These are phyloP conservation scores for Colostygia pectinataria DNA, from an alignment of 2,888 invertebrate genomes.

Conservation along the genomic window DNA sequence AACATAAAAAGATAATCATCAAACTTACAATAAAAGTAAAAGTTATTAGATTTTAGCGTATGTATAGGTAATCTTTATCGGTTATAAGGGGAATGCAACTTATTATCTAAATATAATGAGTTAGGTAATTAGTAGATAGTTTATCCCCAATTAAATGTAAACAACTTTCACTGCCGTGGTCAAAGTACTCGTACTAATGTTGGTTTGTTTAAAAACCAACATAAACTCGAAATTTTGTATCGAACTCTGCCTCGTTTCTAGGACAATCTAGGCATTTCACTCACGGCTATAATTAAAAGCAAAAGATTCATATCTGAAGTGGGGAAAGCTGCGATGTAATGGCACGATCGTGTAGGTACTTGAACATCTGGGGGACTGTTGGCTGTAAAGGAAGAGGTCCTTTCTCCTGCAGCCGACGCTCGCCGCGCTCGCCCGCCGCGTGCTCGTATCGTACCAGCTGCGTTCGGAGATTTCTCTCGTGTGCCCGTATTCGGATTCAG, in stretches of 20 bases:
- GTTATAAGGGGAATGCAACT: too few species aligned
- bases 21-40: too few species aligned
- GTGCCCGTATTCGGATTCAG: conserved; percentile 76
- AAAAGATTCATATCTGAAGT: conserved; percentile 34
- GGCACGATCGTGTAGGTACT: conserved; percentile 28
- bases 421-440: conserved; percentile 42
- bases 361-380: conserved; percentile 36
- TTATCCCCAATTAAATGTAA: neutral
- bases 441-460: conserved; percentile 46
- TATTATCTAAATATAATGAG: neutral
- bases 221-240: conserved; percentile 6
- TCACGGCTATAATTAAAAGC: conserved; percentile 32
- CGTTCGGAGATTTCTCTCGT: conserved; percentile 70
- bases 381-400: conserved; percentile 58
- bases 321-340: conserved; percentile 35
- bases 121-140: neutral
- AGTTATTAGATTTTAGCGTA: too few species aligned
- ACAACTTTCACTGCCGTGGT: too few species aligned
- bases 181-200: too few species aligned
- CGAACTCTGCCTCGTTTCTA: conserved; percentile 6
- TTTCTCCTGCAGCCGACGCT: conserved; percentile 67
- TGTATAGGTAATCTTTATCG: too few species aligned
- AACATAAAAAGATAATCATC: too few species aligned
- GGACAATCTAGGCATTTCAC: conserved; percentile 18
- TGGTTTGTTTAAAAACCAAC: too few species aligned